Evolutionary conservation across 2,113 vertebrate species (phyloP).

Genomic region (Empidonax traillii): DNA sequence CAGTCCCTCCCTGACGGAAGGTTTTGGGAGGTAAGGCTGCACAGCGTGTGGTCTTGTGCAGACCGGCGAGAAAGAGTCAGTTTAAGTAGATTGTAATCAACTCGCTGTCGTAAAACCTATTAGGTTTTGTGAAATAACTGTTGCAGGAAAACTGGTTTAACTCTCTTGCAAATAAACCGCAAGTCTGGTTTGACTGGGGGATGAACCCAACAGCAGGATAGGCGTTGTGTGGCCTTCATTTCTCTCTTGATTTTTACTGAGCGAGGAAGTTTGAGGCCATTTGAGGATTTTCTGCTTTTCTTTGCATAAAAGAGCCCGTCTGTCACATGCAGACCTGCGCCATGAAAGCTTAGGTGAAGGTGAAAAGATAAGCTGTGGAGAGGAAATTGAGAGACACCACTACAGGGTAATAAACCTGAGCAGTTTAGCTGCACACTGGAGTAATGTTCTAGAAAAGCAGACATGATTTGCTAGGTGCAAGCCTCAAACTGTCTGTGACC

Average conservation of each 20-base stretch:
- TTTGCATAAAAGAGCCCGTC: neutral
- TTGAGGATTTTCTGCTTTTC: neutral
- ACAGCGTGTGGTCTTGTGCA: accelerated
- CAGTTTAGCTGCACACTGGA: neutral
- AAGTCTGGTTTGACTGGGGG: accelerated
- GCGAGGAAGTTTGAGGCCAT: neutral
- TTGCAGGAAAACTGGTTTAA: accelerated
- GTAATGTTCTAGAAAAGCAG: neutral
- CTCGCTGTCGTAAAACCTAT: no score
- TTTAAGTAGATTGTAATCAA: accelerated
- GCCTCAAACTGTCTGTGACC: neutral
- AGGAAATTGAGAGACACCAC: accelerated
- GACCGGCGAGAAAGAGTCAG: accelerated
- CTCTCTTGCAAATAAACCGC: neutral
- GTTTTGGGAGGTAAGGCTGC: neutral
- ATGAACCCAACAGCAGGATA: accelerated
- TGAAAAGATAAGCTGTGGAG: neutral
- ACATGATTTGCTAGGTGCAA: neutral
- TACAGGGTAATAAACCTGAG: neutral
- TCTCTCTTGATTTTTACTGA: neutral
- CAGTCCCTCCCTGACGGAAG: accelerated
- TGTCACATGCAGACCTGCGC: neutral
- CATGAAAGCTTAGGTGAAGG: neutral
- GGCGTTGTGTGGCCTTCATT: neutral
- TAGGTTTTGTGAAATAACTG: neutral